phyloP scores from a whole-genome alignment of 92 coral and sea anemone species.

The Epizoanthus scotinus region DNA sequence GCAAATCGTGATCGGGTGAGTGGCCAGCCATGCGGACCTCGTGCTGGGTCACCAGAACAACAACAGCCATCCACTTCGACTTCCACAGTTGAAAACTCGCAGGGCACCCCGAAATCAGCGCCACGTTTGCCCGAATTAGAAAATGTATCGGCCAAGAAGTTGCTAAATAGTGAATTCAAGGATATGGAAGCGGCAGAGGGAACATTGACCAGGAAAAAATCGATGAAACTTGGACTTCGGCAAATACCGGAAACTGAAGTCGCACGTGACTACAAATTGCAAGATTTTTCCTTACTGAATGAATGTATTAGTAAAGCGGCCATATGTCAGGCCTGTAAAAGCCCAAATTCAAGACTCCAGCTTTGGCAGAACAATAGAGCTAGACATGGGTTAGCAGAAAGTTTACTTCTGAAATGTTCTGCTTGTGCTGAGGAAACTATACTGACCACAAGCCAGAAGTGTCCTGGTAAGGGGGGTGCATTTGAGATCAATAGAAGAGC shows the following conservation, averaged over 20 bases:
- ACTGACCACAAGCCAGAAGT: too few species aligned
- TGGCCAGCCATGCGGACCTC: not conserved
- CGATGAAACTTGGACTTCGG: conserved; percentile 14
- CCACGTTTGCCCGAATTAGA: conserved; percentile 3
- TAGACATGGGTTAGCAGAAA: conserved; percentile 6
- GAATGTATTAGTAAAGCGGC: conserved; percentile 27
- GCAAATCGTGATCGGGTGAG: not conserved
- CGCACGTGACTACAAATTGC: conserved; percentile 17
- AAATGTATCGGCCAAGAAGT: conserved; percentile 16
- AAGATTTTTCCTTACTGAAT: not conserved
- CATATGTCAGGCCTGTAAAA: conserved; percentile 11
- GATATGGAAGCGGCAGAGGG: conserved; percentile 1
- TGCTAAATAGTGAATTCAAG: conserved; percentile 6
- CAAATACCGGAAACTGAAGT: conserved; percentile 19
- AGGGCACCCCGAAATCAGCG: conserved; percentile 20
- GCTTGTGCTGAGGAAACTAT: not conserved
- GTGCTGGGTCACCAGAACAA: conserved; percentile 11
- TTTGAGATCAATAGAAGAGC: not conserved
- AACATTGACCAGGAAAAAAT: conserved; percentile 6
- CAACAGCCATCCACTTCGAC: not conserved
- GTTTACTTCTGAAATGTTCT: conserved; percentile 18
- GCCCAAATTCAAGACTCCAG: conserved; percentile 20
- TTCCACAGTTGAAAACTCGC: not conserved
- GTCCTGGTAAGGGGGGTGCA: too few species aligned
- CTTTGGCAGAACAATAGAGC: conserved; percentile 19